Base-by-base conservation (phyloP, 1,140 invertebrate genomes). In the Conus ventricosus region DNA sequence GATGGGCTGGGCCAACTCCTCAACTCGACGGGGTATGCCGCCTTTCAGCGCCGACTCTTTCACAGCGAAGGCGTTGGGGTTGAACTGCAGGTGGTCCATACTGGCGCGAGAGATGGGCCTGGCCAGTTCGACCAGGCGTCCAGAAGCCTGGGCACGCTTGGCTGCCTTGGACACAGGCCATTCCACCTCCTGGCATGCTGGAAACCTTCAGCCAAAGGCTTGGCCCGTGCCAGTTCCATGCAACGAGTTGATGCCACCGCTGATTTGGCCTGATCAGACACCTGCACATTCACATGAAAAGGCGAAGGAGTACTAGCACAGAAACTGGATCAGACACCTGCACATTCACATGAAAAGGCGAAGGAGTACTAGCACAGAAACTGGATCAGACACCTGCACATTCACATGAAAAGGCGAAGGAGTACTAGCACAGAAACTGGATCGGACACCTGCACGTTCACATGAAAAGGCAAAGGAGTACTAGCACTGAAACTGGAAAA, bases 61-160 rank as follows among this genome's bases (percentile, higher is more conserved):
- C 5, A 94, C 93, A 55, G 91, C 25, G 87, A 94, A 94, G 15
- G 94, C 94, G 84, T 94, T 92, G 80, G 94, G 93, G 89, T 94
- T 93, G 83, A 94, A 94, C 91, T 94, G 93, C 88, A 94, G 90
- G 87, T 93, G 91, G 86, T 94, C 93, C 94, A 94, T 94, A 25
- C 92, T 90, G 51, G 92, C 93, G 63, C 93, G 87, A 8, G 93
- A 89, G 81, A 94, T 89, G 85, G 94, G 94, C 81, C 88, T 88
- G 23, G 92, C 87, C 55, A 94, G 90, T 89, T 94, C 93, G 13
- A 90, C 88, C 17, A 93, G 67, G 13, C 94, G 87, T 4, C 89
- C 87, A 51, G 91, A 89, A 20, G 93, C 91, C 17, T 82, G 83
- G 0, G 93, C 93, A 51, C 92, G 89, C 75, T 91, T 93, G 6